A percentile compares a stretch with the other conserved stretches of the same genome.
Conservation (phyloP, 30 jellyfish, hydroid and myxozoan genomes). For the Pseudorhiza aurosa region DNA sequence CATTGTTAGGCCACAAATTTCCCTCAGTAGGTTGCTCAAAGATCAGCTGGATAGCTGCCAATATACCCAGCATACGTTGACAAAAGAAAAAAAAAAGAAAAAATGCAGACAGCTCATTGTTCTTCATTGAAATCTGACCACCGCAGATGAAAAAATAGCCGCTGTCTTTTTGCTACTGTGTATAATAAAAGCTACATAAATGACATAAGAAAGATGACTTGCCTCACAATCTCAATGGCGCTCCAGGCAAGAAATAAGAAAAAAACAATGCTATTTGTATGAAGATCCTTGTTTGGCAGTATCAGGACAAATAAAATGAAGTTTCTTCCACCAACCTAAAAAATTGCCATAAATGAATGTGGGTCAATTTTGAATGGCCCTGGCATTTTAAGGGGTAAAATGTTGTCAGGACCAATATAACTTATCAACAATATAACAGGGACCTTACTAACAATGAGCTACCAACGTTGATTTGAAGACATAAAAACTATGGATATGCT, state of each 20-base stretch:
- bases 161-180: not conserved
- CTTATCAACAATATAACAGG: too few species aligned
- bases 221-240: slow-evolving; percentile 82
- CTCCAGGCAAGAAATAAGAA: slow-evolving; percentile 86
- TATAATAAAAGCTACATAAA: not conserved
- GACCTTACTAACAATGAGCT: too few species aligned
- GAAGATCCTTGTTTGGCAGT: slow-evolving; percentile 75
- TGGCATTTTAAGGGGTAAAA: too few species aligned
- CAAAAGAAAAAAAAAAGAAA: not conserved
- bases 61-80: too few species aligned
- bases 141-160: not conserved
- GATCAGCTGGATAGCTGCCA: too few species aligned
- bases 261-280: slow-evolving; percentile 60
- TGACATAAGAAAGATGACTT: not conserved
- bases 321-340: slow-evolving; percentile 94
- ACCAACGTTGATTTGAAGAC: too few species aligned
- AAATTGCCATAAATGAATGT: too few species aligned
- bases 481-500: too few species aligned
- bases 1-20: too few species aligned
- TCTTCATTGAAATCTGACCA: not conserved
- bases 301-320: slow-evolving; percentile 74
- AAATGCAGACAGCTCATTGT: not conserved
- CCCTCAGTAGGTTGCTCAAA: too few species aligned
- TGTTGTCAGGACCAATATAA: too few species aligned
- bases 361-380: too few species aligned